These are phyloP conservation scores for Pseudomugil gertrudae DNA, from an alignment of 2,797 vertebrate species.

Conservation along the genomic window DNA sequence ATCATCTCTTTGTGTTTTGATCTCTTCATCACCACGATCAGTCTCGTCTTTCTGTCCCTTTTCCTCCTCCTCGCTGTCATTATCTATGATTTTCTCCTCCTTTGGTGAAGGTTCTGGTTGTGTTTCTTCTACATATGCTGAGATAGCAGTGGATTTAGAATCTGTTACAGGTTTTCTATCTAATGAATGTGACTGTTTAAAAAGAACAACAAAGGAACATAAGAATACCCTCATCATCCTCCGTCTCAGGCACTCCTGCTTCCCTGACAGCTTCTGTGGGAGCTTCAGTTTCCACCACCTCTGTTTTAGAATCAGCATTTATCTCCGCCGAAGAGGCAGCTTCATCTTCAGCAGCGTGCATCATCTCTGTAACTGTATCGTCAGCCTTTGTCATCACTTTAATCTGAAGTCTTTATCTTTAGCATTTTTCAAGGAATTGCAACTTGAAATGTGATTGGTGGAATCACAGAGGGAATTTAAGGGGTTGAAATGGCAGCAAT, in stretches of 20 bases:
- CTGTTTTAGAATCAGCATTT: slow-evolving; percentile 29
- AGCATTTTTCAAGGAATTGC: slow-evolving; percentile 26
- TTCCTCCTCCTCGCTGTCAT: slow-evolving; percentile 16
- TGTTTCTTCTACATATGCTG: slow-evolving; percentile 51
- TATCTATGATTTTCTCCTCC: slow-evolving; percentile 25
- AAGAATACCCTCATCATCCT: slow-evolving; percentile 68
- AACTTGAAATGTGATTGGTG: slow-evolving; percentile 37
- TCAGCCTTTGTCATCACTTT: slow-evolving; percentile 54
- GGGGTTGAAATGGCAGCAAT: slow-evolving; percentile 54
- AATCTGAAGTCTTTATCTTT: slow-evolving; percentile 32
- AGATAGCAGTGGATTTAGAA: slow-evolving; percentile 61
- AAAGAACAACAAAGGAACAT: slow-evolving; percentile 23
- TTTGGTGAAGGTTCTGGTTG: slow-evolving; percentile 27
- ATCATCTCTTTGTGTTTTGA: slow-evolving; percentile 11
- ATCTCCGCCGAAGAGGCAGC: slow-evolving; percentile 47
- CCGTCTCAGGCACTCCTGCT: slow-evolving; percentile 33
- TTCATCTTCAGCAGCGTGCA: slow-evolving; percentile 57
- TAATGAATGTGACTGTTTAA: slow-evolving; percentile 24
- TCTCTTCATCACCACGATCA: slow-evolving; percentile 23
- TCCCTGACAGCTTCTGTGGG: slow-evolving; percentile 15
- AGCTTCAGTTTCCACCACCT: slow-evolving; percentile 37
- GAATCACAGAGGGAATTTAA: slow-evolving; percentile 28
- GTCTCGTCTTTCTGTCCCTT: slow-evolving; percentile 8
- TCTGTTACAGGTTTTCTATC: slow-evolving; percentile 22
- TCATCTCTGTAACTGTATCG: slow-evolving; percentile 81